Conservation (phyloP, 2,113 vertebrate species). For the Acrocephalus kingi region DNA sequence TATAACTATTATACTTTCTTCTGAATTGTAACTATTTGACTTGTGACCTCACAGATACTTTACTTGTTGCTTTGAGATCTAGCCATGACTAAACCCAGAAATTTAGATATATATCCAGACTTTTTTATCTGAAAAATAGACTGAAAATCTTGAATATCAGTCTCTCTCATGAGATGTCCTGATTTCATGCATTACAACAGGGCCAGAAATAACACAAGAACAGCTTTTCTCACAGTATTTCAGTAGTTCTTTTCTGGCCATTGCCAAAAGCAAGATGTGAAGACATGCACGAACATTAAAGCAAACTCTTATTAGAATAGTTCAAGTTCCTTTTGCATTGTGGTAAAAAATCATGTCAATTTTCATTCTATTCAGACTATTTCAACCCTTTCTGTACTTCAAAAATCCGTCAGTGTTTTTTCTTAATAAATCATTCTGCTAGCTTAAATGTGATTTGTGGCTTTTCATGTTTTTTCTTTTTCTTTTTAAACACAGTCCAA, state of each 20-base stretch:
- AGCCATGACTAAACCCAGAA: constrained; percentile 36
- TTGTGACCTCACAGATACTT: constrained; percentile 33
- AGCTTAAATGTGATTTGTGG: constrained; percentile 44
- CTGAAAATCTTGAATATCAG: constrained; percentile 60
- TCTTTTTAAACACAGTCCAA: constrained; percentile 33
- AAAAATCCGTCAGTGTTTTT: constrained; percentile 32
- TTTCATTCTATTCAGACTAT: constrained; percentile 45
- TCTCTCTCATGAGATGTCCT: constrained; percentile 62
- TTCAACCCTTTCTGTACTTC: constrained; percentile 34
- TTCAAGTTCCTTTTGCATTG: constrained; percentile 47
- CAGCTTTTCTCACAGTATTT: constrained; percentile 67
- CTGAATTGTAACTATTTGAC: constrained; percentile 9
- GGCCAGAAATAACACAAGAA: constrained; percentile 67
- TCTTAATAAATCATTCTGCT: constrained; percentile 50
- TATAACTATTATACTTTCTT: constrained; percentile 16
- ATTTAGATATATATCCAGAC: constrained; percentile 46
- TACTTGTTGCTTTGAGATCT: constrained; percentile 39
- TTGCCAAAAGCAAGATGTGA: constrained; percentile 62
- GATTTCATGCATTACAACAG: constrained; percentile 51
- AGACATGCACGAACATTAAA: constrained; percentile 64
- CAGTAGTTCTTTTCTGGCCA: constrained; percentile 57
- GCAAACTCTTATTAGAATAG: constrained; percentile 51
- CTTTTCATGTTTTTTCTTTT: background rate
- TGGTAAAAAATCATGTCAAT: constrained; percentile 51
- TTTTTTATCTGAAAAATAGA: constrained; percentile 52